Evolutionary conservation across 1,140 invertebrate genomes (phyloP).

Genomic region (Formica exsecta): DNA sequence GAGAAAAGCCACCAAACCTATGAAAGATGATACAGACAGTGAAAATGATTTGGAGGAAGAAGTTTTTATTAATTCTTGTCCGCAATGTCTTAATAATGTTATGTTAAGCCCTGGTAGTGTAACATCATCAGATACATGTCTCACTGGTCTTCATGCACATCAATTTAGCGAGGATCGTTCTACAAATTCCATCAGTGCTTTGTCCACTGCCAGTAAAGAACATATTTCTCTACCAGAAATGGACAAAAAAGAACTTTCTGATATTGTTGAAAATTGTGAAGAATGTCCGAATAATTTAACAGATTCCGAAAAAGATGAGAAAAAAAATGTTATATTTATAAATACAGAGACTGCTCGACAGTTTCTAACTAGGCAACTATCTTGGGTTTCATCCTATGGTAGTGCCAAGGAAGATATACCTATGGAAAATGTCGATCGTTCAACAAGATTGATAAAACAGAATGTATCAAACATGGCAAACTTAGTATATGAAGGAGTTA

Average conservation of each 20-base stretch:
- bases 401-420: conserved; percentile 89
- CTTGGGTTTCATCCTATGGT: conserved; percentile 89
- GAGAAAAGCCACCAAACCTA: conserved; percentile 87
- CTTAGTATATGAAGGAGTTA: conserved; percentile 91
- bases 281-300: conserved; percentile 78
- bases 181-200: conserved; percentile 85
- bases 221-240: conserved; percentile 67
- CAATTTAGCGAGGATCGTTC: conserved; percentile 87
- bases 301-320: conserved; percentile 87
- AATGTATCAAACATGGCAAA: conserved; percentile 92
- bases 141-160: conserved; percentile 83
- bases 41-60: conserved; percentile 88
- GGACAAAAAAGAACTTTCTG: conserved; percentile 70
- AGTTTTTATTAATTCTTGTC: conserved; percentile 89
- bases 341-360: conserved; percentile 91
- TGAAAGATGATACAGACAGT: conserved; percentile 88
- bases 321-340: conserved; percentile 90
- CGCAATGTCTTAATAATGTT: conserved; percentile 87
- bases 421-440: conserved; percentile 89
- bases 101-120: conserved; percentile 80
- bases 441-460: conserved; percentile 90
- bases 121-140: conserved; percentile 86
- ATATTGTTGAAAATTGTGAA: conserved; percentile 79
- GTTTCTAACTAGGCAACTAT: conserved; percentile 90
- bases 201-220: conserved; percentile 85